Evolutionary conservation across 1,140 invertebrate species (phyloP).

Genomic region (Calliphora vicina): DNA sequence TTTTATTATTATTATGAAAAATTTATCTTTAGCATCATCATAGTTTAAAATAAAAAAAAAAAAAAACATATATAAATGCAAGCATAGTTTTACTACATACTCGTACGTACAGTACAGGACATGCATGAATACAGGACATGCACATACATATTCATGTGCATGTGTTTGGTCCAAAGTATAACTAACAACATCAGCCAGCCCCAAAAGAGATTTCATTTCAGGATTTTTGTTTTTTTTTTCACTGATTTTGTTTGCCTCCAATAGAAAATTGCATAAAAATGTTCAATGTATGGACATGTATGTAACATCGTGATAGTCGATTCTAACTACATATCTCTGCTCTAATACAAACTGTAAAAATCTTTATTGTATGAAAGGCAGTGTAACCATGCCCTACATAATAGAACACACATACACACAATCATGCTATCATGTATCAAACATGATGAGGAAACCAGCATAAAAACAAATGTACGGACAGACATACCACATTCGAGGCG

Average conservation of each 20-base stretch:
- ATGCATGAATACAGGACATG: no score
- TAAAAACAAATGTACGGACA: no score
- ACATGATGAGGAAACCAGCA: no score
- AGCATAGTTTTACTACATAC: neutral
- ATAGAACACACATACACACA: no score
- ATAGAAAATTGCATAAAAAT: conserved; percentile 11
- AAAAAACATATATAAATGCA: neutral
- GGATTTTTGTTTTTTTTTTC: neutral
- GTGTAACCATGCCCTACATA: no score
- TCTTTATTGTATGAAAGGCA: no score
- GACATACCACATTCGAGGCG: no score
- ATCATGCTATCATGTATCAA: no score
- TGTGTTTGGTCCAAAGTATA: neutral
- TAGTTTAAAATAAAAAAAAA: neutral
- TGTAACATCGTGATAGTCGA: neutral
- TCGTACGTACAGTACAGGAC: no score
- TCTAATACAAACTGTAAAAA: no score
- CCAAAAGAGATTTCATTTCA: neutral
- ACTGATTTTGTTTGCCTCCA: neutral
- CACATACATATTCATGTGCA: neutral
- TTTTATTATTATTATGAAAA: neutral
- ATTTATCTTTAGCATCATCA: conserved; percentile 13
- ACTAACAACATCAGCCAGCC: neutral
- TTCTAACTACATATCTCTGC: no score
- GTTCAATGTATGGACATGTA: conserved; percentile 4